Evolutionary conservation across 2,113 vertebrate genomes (phyloP).

Genomic region (Atractosteus spatula): DNA sequence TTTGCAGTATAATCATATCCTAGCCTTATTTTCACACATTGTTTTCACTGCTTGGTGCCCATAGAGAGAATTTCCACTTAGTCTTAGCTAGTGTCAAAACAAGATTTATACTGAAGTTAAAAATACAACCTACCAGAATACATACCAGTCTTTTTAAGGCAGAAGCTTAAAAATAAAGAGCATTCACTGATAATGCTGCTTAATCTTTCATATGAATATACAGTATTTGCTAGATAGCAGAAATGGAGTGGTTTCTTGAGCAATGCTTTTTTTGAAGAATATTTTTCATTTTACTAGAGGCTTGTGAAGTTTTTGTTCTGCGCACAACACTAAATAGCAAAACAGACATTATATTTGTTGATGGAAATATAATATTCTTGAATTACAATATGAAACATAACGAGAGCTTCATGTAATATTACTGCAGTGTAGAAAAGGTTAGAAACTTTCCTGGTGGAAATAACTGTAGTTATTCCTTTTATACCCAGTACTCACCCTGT

Average conservation of each 20-base stretch:
- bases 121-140: not conserved
- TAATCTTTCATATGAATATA: not conserved
- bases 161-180: not conserved
- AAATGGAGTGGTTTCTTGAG: not conserved
- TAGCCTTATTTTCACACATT: not conserved
- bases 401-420: no score
- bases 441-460: no score
- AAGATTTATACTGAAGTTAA: constrained; percentile 11
- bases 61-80: not conserved
- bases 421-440: no score
- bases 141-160: not conserved
- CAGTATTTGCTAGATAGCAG: not conserved
- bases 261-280: no score
- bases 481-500: not conserved
- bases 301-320: no score
- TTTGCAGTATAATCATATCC: no score
- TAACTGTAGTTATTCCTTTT: no score
- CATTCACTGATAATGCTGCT: constrained; percentile 3
- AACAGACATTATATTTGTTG: no score
- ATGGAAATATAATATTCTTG: no score
- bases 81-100: constrained; percentile 1
- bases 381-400: no score
- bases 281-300: not conserved
- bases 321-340: no score
- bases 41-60: not conserved